Base-by-base conservation (phyloP, 2,113 vertebrate genomes). In the Chrysochloris asiatica region DNA sequence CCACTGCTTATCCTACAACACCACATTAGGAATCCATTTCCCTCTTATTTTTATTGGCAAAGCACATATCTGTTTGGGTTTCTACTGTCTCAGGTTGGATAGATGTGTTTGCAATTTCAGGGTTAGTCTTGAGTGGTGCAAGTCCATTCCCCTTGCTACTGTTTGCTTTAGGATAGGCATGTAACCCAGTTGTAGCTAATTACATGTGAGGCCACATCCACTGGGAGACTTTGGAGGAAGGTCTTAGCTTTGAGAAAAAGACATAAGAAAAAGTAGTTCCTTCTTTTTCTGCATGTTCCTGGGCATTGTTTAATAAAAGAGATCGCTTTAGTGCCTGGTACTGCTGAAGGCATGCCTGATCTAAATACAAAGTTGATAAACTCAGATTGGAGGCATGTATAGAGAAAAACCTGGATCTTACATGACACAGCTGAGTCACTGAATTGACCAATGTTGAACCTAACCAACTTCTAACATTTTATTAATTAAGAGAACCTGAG, bases 251-350 rank as follows among this genome's bases (percentile, higher is more conserved):
- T 17, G 45, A 56, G 71, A 73, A 78, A 43, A 38, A 83, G 54
- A 45, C 9, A 22, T 24, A 9, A 14, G 17, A 67, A 38, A n/a
- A 14, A 28, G 9, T 14, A n/a, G 36, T 0, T 0, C 1, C 6
- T 67, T n/a, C 24, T 63, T 22, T 9, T 6, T 78, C 28, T 72
- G 28, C 13, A 13, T 45, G 6, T 76, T 65, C 77, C 41, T 94
- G 81, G 50, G 77, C 24, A 30, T 26, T 19, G 24, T 86, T 50
- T 50, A 10, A 5, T 59, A 59, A 56, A 33, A 52, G 45, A 75
- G 14, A 10, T 28, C 43, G 7, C 8, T 61, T 83, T 26, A 45
- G 38, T 47, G 21, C 59, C n/a, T 41, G 10, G 13, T 48, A 52
- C 36, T 41, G 10, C 8, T 28, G 38, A 6, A 47, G 4, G 41